Percentiles rank a stretch among this genome's conserved stretches.
Conservation (phyloP, 2,888 invertebrate genomes). For the Plebejus anna region DNA sequence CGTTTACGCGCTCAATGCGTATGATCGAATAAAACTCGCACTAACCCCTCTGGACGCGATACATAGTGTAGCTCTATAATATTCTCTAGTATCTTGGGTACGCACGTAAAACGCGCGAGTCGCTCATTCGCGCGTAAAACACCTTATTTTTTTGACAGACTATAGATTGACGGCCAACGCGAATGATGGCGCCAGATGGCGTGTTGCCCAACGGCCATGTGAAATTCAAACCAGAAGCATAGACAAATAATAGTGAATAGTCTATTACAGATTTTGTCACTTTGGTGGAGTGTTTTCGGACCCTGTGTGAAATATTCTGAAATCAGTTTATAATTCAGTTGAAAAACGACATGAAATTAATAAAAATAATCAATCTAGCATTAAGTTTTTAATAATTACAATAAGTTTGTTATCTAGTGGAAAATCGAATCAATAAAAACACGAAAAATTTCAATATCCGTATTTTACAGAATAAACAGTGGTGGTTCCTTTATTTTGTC, state of each 20-base stretch:
- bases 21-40: too few relatives aligned
- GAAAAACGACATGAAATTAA: conserved; percentile 64
- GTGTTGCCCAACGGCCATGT: conserved; percentile 46
- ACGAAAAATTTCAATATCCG: background rate
- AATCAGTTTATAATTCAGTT: conserved; percentile 58
- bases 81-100: too few relatives aligned
- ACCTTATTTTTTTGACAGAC: too few relatives aligned
- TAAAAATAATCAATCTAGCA: conserved; percentile 46
- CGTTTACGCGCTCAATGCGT: too few relatives aligned
- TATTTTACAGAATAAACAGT: conserved; percentile 27
- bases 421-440: conserved; percentile 8
- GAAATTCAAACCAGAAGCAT: conserved; percentile 62
- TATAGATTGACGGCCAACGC: too few relatives aligned
- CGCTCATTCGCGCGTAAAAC: too few relatives aligned
- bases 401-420: background rate
- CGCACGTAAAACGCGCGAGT: too few relatives aligned
- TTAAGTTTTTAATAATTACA: conserved; percentile 27
- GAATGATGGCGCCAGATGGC: too few relatives aligned
- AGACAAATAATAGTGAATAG: conserved; percentile 50
- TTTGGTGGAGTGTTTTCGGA: conserved; percentile 56
- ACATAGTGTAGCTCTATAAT: too few relatives aligned
- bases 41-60: too few relatives aligned
- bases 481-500: conserved; percentile 28
- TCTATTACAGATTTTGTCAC: conserved; percentile 64
- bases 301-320: conserved; percentile 29